Base-by-base conservation (phyloP, 2,888 invertebrate species). In the Ormyrus labotus region DNA sequence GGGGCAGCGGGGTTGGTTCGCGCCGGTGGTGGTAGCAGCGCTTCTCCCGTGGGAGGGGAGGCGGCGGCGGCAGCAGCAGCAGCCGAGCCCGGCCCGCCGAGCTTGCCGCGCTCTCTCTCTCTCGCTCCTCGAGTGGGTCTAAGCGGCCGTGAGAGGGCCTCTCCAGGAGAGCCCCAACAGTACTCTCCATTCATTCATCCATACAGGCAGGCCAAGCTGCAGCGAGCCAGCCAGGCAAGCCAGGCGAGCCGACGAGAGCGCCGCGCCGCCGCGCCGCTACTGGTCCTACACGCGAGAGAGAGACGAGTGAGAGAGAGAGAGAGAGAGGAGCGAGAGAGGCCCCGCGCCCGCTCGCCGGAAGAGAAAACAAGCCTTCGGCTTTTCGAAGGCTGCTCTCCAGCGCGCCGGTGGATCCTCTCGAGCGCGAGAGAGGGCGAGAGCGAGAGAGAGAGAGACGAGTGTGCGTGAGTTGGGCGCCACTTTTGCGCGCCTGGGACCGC, bases 121-220 rank as follows among this genome's bases (percentile, higher is more conserved):
- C 19, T 19, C 19, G 1, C 19, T 19, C 19, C 19, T 90, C 88
- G 89, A 90, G 90, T 90, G 90, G 90, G 88, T 90, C 89, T 90
- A 90, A 90, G 90, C 90, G 90, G 90, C 88, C 87, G 90, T 90
- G 90, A 90, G 90, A 90, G 90, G 90, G 89, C 90, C 90, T 90
- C 90, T 90, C 90, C 90, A 90, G 89, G 89, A 88, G 88, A 89
- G 88, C 83, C 89, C 90, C 89, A 88, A 90, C 90, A 89, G 90
- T 90, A 89, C 88, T 88, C 88, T 87, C 85, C 86, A 87, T 85
- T 87, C 86, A 88, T 85, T 87, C 86, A 88, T 86, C 86, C 83
- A 88, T 84, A 84, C 82, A 86, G 80, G 68, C 79, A 70, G 78
- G 47, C 78, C 60, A 82, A 34, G 79, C 83, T 60, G 50, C 45